phyloP scores from a whole-genome alignment of 2,797 vertebrate genomes.

The Antrozous pallidus region DNA sequence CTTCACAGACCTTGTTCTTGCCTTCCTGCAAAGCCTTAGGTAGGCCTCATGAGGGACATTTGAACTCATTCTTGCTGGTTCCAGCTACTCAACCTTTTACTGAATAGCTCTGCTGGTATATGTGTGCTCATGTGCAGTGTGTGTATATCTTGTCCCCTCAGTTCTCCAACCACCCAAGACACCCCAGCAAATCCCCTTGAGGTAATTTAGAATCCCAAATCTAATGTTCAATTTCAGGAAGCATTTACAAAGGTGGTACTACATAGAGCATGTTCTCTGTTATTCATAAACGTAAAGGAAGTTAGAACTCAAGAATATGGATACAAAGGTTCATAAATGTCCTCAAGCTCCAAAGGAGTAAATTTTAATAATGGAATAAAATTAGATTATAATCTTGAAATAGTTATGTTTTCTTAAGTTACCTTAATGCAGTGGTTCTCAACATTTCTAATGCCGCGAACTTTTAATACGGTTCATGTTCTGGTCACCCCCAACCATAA shows the following conservation, averaged over 20 bases:
- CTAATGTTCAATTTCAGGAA: constrained; percentile 44
- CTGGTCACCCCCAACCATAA: no score
- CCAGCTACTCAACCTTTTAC: constrained; percentile 48
- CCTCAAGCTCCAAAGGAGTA: background rate
- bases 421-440: no score
- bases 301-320: background rate
- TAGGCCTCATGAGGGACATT: constrained; percentile 32
- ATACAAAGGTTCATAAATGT: background rate
- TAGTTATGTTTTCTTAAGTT: background rate
- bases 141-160: background rate
- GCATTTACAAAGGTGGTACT: constrained; percentile 18
- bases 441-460: no score
- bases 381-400: constrained; percentile 23
- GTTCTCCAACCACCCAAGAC: background rate
- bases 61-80: constrained; percentile 46
- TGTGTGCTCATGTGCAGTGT: background rate
- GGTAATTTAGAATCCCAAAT: constrained; percentile 36
- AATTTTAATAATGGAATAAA: background rate
- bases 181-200: background rate
- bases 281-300: background rate
- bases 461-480: no score
- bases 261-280: background rate
- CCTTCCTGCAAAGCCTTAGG: constrained; percentile 54
- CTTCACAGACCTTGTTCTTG: constrained; percentile 48
- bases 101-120: constrained; percentile 8